Conservation (phyloP, 37 sponge, comb jelly and placozoan species). For the Bolinopsis microptera region DNA sequence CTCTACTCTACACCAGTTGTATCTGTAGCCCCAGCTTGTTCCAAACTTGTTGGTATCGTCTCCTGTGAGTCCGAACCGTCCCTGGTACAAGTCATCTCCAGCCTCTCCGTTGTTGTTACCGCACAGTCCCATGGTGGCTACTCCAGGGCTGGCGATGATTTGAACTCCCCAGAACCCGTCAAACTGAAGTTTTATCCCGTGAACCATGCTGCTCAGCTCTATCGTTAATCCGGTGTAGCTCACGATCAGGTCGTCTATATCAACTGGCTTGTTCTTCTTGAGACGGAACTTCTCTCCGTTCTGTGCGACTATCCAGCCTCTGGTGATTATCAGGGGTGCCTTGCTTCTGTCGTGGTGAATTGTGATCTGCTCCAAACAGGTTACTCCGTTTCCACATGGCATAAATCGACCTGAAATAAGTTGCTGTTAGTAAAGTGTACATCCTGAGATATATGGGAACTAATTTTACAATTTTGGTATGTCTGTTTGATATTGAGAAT, state of each 20-base stretch:
- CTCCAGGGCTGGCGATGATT: background rate
- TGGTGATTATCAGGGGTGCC: background rate
- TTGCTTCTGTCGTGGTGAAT: background rate
- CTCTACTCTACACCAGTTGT: background rate
- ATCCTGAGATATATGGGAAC: too few species aligned
- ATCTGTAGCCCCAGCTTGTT: conserved; percentile 24
- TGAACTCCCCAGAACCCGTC: conserved; percentile 58
- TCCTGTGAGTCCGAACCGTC: conserved; percentile 5
- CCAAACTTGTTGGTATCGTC: background rate
- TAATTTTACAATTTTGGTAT: too few species aligned
- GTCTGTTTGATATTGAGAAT: too few species aligned
- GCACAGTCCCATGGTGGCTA: conserved; percentile 1
- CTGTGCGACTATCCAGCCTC: conserved; percentile 44
- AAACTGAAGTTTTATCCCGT: background rate
- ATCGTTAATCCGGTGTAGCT: background rate
- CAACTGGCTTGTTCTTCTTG: background rate
- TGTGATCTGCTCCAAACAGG: conserved; percentile 65
- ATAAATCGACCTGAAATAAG: conserved; percentile 26
- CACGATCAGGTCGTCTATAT: background rate
- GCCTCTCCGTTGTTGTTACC: conserved; percentile 49
- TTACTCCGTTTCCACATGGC: conserved; percentile 64
- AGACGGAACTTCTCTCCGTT: conserved; percentile 53
- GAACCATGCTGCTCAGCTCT: background rate
- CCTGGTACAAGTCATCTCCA: background rate
- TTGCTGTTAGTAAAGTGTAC: background rate